A percentile compares a stretch with the other conserved stretches of the same genome.
Conservation (phyloP, 2,888 invertebrate species). For the Coenonympha glycerion region DNA sequence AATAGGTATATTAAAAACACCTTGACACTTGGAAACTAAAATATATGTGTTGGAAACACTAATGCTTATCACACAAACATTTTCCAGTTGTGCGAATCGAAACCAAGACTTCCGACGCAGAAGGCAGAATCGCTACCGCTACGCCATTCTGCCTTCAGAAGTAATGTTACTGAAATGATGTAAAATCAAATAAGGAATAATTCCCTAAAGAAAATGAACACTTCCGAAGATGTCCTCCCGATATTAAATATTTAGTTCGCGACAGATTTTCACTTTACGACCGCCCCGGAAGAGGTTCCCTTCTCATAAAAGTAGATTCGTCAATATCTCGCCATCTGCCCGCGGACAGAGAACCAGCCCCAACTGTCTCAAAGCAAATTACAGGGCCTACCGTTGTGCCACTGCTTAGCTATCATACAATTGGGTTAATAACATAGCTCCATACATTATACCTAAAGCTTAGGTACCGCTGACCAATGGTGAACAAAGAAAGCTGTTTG, state of each 20-base stretch:
- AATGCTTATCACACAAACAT: no score
- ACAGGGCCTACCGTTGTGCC: slow-evolving; percentile 47
- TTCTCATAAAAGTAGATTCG: slow-evolving; percentile 64
- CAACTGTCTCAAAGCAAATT: slow-evolving; percentile 63
- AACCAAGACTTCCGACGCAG: no score
- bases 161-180: no score
- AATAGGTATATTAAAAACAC: no score
- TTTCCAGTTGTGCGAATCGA: no score
- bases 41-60: no score
- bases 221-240: background rate
- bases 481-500: background rate
- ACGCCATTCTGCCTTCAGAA: no score
- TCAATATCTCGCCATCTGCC: slow-evolving; percentile 68
- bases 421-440: no score
- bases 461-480: no score
- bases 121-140: no score
- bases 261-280: slow-evolving; percentile 20
- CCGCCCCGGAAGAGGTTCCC: slow-evolving; percentile 32
- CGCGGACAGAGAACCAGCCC: slow-evolving; percentile 56
- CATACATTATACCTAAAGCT: no score
- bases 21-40: no score
- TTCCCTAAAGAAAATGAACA: background rate
- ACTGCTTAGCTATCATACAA: background rate
- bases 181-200: background rate
- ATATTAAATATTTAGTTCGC: slow-evolving; percentile 17